Evolutionary conservation across 2,797 vertebrate species (phyloP).

Genomic region (Okamejei kenojei): DNA sequence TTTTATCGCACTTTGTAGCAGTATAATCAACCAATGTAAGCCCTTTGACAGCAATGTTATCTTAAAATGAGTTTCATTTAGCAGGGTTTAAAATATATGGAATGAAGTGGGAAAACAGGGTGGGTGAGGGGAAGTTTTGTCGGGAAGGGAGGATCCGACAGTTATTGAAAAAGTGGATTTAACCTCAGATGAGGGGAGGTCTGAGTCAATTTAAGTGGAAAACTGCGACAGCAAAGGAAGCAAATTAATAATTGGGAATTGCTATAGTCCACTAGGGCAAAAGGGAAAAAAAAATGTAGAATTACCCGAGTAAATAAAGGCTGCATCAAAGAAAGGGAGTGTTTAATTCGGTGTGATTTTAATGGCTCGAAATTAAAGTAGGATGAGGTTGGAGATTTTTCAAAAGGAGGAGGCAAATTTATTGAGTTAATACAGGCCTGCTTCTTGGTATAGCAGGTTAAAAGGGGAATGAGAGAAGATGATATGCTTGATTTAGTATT

Average conservation of each 20-base stretch:
- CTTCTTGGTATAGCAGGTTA: conserved; percentile 35
- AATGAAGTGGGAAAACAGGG: conserved; percentile 15
- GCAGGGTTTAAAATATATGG: conserved; percentile 11
- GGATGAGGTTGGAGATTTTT: not conserved
- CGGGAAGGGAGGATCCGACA: conserved; percentile 21
- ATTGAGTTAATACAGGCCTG: conserved; percentile 27
- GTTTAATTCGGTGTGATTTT: conserved; percentile 20
- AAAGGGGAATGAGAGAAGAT: conserved; percentile 15
- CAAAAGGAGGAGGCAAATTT: conserved; percentile 34
- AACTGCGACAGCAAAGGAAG: conserved; percentile 5
- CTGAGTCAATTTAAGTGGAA: conserved; percentile 30
- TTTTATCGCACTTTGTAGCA: not conserved
- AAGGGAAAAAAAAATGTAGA: conserved; percentile 4
- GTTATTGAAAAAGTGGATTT: conserved; percentile 37
- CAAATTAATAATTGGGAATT: conserved; percentile 35
- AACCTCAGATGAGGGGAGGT: conserved; percentile 33
- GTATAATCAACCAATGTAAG: conserved; percentile 30
- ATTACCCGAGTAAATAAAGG: conserved; percentile 34
- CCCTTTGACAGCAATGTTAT: conserved; percentile 10
- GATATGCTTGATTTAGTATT: conserved; percentile 36
- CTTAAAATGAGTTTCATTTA: conserved; percentile 35
- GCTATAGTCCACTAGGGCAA: conserved; percentile 16
- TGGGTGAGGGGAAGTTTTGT: conserved; percentile 24
- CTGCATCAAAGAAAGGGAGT: conserved; percentile 25
- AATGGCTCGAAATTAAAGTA: conserved; percentile 34